Evolutionary conservation across 2,888 invertebrate genomes (phyloP), one percentile per base, ranked within the genome.

Genomic region (Punctoribates punctum): DNA sequence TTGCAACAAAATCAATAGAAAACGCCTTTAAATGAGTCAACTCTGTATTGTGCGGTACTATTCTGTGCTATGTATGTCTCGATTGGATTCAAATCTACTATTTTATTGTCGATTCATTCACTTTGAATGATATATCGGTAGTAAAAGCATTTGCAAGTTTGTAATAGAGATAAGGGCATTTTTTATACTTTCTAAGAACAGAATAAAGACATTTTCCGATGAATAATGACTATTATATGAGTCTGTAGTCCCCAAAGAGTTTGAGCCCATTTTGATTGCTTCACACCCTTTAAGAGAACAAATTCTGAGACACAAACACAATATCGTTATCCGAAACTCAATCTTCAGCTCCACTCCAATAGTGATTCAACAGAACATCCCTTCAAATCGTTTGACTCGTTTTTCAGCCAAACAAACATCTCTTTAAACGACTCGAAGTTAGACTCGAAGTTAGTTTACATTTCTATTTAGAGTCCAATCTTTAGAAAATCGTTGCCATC

Each of bases 211-310:
- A 67, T 67, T 67, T 67, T 67, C 20, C n/a, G 65, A 67, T 67
- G 65, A 67, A 67, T 67, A 67, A 67, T 67, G 65, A 67, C 65
- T 67, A 67, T 67, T 67, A 38, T 67, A 67, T 67, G 65, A n/a
- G 65, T 27, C 34, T 38, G 25, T 4, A 67, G 65, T 67, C 65
- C 65, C 65, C 65, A 38, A 67, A 67, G 65, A 67, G 65, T 67
- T 67, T 67, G 17, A 67, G 29, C 65, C 34, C 29, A 67, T 67
- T 67, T 38, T 60, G 25, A 27, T 11, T 34, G 17, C 20, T 67
- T 67, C 65, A 67, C 65, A 67, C 65, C 65, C 65, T 67, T 67
- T 38, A 67, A n/a, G 17, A 67, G 34, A 67, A 67, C 38, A 38
- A 62, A 62, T 62, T 72, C 48, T 48, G 72, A 42, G n/a, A 34